Base-by-base conservation (phyloP, 2,113 vertebrate species). In the Pagrus major region DNA sequence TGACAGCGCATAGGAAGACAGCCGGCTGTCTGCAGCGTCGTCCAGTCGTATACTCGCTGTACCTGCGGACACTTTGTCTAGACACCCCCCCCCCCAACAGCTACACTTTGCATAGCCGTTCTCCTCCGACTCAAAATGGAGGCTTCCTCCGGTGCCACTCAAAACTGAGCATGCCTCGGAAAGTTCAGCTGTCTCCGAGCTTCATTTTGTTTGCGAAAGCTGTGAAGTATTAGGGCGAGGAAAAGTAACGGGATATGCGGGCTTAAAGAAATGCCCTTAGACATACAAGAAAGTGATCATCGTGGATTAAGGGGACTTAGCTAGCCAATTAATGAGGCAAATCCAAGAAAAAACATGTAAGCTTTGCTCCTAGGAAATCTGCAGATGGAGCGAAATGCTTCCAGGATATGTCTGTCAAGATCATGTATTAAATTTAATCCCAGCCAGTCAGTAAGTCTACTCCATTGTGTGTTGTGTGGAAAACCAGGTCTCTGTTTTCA, bases 381-480 rank as follows among this genome's bases (percentile, higher is more conserved):
- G 83, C 83, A 67, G 80, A 80, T 80, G 70, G 82, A 89, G 82
- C 89, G 92, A 94, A 90, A 93, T 89, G 86, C 91, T 95, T 96
- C 94, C 96, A 96, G 96, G 95, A 97, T 97, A 96, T 77, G 91
- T 97, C 96, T 97, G 96, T 97, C 96, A 96, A 95, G 95, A 88
- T 89, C 89, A 72, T 92, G 92, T 94, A 96, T 97, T 96, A 95
- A 95, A 96, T 96, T 95, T 96, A 96, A 97, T 96, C 95, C 96
- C 88, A 92, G 88, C 91, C 92, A 93, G 90, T 93, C 90, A 91
- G 85, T 89, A 81, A 92, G 89, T 90, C 90, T 90, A 71, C 77
- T 83, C 85, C 82, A 86, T 92, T 92, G 90, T 93, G 83, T 89
- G 81, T 83, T 91, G 76, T 91, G 80, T 84, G 85, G 85, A 86